These are phyloP conservation scores for Tichodroma muraria DNA, from an alignment of 2,113 vertebrate genomes.

Conservation along the genomic window DNA sequence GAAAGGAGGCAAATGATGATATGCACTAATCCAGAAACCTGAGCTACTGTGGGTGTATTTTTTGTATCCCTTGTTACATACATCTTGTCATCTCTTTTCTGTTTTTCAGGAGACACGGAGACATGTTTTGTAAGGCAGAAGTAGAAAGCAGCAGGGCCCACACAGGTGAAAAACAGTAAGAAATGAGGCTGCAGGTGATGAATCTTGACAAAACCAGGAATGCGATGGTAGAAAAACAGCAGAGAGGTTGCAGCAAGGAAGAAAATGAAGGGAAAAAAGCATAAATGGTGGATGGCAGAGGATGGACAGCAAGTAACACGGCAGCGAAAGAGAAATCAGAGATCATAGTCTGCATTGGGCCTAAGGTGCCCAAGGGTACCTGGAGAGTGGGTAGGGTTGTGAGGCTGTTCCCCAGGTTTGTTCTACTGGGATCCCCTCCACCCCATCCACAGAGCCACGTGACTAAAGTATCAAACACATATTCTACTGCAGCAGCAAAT, in stretches of 20 bases:
- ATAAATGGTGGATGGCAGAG: not conserved
- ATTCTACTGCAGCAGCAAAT: not conserved
- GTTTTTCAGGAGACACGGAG: not conserved
- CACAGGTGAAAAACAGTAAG: not conserved
- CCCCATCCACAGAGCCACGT: not conserved
- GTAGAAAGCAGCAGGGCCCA: not conserved
- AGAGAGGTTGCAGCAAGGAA: not conserved
- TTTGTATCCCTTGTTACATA: not conserved
- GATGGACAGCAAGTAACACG: not conserved
- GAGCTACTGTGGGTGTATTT: not conserved
- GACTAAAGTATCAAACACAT: not conserved
- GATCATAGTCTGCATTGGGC: not conserved
- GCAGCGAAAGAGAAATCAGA: not conserved
- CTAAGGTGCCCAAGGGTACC: not conserved
- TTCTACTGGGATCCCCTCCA: accelerated
- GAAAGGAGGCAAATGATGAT: not conserved
- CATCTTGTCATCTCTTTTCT: not conserved
- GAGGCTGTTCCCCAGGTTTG: not conserved
- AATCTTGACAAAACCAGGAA: not conserved
- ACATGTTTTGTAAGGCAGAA: not conserved
- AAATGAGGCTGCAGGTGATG: not conserved
- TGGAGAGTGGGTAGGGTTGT: not conserved
- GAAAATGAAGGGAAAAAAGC: not conserved
- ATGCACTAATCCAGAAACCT: not conserved
- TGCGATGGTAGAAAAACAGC: not conserved